Conservation (phyloP, 2,888 invertebrate genomes). For the Sphecodes monilicornis region DNA sequence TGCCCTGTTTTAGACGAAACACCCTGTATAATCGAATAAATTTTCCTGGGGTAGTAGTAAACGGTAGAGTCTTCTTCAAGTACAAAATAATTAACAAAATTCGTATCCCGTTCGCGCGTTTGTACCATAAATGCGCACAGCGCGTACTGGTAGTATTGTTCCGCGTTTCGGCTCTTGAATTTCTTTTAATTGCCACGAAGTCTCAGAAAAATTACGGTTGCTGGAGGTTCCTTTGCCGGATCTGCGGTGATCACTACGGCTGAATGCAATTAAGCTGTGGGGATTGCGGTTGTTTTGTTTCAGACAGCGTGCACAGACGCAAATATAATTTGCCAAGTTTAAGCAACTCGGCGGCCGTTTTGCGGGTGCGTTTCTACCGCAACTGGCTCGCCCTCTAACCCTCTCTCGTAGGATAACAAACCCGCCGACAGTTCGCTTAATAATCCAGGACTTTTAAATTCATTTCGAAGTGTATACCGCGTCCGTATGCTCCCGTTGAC, state of each 20-base stretch:
- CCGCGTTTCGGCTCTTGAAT: background rate
- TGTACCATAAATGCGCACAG: background rate
- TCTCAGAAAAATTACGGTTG: constrained; percentile 1
- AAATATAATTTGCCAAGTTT: constrained; percentile 53
- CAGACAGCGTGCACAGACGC: constrained; percentile 31
- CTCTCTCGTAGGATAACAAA: constrained; percentile 39
- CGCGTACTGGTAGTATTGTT: background rate
- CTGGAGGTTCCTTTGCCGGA: no score
- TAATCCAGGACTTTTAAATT: constrained; percentile 58
- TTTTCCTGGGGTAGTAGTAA: background rate
- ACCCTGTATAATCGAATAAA: no score
- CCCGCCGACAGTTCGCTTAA: constrained; percentile 44
- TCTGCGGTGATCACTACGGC: constrained; percentile 3
- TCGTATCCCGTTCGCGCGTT: no score
- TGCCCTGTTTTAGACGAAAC: no score
- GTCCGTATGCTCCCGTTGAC: constrained; percentile 20
- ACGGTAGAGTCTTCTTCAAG: background rate
- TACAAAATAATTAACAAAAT: background rate
- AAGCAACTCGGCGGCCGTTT: constrained; percentile 24
- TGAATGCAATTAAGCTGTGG: constrained; percentile 32
- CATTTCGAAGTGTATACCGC: constrained; percentile 50
- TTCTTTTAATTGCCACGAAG: background rate
- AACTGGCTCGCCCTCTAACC: background rate
- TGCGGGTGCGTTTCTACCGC: constrained; percentile 10
- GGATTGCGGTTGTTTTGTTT: constrained; percentile 36